Evolutionary conservation across 92 coral and sea anemone genomes (phyloP), one percentile per base, ranked within the genome.

Genomic region (Nematostella vectensis): DNA sequence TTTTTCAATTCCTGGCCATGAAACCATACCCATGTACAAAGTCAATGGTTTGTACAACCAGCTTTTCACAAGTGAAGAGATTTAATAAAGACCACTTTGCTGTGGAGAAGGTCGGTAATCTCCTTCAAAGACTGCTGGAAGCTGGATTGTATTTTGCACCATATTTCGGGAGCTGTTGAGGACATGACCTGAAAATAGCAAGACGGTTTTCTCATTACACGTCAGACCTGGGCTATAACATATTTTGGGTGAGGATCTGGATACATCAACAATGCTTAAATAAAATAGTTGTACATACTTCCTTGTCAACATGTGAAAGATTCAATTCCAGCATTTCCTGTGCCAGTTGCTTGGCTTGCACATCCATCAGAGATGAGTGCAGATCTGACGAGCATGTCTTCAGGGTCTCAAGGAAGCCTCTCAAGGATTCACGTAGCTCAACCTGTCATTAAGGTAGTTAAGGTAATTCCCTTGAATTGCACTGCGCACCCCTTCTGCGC

Each of bases 91-190:
- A 53, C 50, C 6, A 89, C 67, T 61, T 89, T 89, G 52, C 31
- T 74, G 26, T 81, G 83, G 37, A 86, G 42, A 38, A 89, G 81
- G 50, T 78, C 95, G 13, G 79, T 54, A 36, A 89, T 81, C 54
- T 86, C 91, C 50, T 86, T 75, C 11, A 89, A 82, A 25, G 97
- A 89, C 54, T 78, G 72, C 31, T 80, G 81, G 81, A 81, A 89
- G 57, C 97, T 89, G 26, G 81, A 61, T 54, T 89, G 97, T 44
- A 89, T 62, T 63, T 81, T 86, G 63, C 74, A 87, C 97, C 97
- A 89, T 47, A 89, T 86, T 62, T 77, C 91, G 15, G 95, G 37
- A n/a, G 77, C 85, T 21, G 86, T 76, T 31, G 87, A 77, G 8
- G 96, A 86, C 53, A 85, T 76, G 22, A 94, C 85, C 97, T 89